Conservation (phyloP, 2,113 vertebrate species). For the Colossoma macropomum region DNA sequence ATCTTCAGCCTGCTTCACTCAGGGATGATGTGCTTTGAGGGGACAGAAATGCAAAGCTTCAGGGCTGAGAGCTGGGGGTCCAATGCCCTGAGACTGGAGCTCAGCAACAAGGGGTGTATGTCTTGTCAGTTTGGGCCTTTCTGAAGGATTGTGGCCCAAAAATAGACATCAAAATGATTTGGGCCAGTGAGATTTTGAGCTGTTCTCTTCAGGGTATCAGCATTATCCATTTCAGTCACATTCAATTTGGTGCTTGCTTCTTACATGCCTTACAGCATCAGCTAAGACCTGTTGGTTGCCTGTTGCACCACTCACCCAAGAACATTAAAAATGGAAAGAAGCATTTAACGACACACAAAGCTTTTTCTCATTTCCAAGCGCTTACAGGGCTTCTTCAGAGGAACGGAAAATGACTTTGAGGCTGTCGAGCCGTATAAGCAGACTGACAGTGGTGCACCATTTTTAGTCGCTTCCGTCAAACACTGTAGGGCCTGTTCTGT, state of each 20-base stretch:
- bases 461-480: slow-evolving; percentile 40
- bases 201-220: background rate
- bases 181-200: slow-evolving; percentile 1
- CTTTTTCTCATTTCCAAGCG: background rate
- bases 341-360: background rate
- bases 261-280: background rate
- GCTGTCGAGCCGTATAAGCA: slow-evolving; percentile 35
- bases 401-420: slow-evolving; percentile 9
- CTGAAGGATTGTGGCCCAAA: slow-evolving; percentile 26
- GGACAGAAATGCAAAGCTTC: background rate
- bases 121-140: background rate
- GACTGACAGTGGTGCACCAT: background rate
- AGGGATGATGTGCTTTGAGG: background rate
- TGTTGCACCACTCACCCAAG: slow-evolving; percentile 15
- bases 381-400: background rate
- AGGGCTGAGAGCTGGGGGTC: background rate
- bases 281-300: slow-evolving; percentile 10
- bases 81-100: background rate
- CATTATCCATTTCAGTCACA: background rate
- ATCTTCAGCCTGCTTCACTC: slow-evolving; percentile 3
- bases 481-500: background rate
- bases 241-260: background rate
- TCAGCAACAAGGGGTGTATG: background rate
- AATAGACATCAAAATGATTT: slow-evolving; percentile 8
- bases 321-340: slow-evolving; percentile 6